Percentiles rank a stretch among this genome's conserved stretches.
These are phyloP conservation scores for Diadumene lineata DNA, from an alignment of 92 coral and sea anemone species.

Conservation along the genomic window DNA sequence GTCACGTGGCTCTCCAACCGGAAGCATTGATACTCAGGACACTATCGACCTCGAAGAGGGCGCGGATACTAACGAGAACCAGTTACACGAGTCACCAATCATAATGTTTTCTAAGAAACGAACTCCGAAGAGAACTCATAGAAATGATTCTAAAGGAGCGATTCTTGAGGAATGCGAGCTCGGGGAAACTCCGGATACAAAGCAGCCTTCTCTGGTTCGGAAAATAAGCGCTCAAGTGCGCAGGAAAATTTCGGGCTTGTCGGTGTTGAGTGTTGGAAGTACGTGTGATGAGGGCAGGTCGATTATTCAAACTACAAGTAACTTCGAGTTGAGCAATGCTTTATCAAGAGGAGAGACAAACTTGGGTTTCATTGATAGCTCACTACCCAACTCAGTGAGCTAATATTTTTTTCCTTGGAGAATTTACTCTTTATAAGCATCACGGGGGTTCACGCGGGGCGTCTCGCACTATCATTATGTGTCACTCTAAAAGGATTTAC, in stretches of 20 bases:
- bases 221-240: constrained; percentile 39
- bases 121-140: background rate
- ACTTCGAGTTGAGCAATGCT: background rate
- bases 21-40: background rate
- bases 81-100: background rate
- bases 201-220: constrained; percentile 30
- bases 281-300: background rate
- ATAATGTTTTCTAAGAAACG: background rate
- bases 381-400: background rate
- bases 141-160: background rate
- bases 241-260: constrained; percentile 1
- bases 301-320: background rate
- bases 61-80: background rate
- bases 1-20: background rate
- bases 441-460: no score
- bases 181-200: background rate
- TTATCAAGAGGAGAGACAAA: background rate
- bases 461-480: no score
- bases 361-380: background rate
- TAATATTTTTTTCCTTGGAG: no score
- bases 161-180: background rate
- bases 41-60: constrained; percentile 1
- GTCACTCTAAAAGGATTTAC: no score
- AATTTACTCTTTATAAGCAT: no score
- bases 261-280: background rate